These are phyloP conservation scores for Chrysolina americana DNA, from an alignment of 2,888 invertebrate species.

Conservation along the genomic window DNA sequence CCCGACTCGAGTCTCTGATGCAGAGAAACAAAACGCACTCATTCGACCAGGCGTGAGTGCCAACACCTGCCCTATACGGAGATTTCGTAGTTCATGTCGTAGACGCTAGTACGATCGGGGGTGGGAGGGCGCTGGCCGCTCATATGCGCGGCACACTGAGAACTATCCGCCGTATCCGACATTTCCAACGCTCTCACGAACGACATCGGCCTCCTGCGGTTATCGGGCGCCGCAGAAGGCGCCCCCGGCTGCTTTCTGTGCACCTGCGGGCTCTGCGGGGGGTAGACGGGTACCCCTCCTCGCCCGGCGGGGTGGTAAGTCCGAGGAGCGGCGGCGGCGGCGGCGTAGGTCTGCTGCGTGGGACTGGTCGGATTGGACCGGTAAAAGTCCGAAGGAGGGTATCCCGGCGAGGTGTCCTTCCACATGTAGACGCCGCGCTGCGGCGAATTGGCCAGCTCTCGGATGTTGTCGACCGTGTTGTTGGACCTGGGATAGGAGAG, in stretches of 20 bases:
- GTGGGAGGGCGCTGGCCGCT: conserved; percentile 71
- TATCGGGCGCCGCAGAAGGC: conserved; percentile 64
- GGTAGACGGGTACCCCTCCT: conserved; percentile 81
- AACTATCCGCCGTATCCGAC: conserved; percentile 76
- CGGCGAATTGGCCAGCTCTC: conserved; percentile 90
- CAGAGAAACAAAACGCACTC: conserved; percentile 66
- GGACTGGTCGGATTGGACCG: conserved; percentile 84
- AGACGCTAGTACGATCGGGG: conserved; percentile 90
- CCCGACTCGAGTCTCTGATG: conserved; percentile 61
- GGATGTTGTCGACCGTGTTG: conserved; percentile 88
- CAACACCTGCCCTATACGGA: conserved; percentile 83
- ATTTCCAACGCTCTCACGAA: conserved; percentile 92
- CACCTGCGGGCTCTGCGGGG: conserved; percentile 71
- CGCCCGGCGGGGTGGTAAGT: conserved; percentile 77
- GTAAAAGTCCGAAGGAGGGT: conserved; percentile 70
- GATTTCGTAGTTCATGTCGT: conserved; percentile 96
- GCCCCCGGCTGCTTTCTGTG: conserved; percentile 49
- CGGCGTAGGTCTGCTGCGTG: conserved; percentile 68
- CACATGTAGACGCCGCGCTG: conserved; percentile 86
- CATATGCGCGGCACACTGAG: conserved; percentile 67
- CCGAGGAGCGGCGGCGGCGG: conserved; percentile 65
- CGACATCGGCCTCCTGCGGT: conserved; percentile 83
- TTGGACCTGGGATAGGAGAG: conserved; percentile 79
- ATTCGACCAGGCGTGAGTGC: conserved; percentile 66
- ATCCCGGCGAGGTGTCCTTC: conserved; percentile 80